Conservation (phyloP, 2,888 invertebrate species). For the Microchrysa polita region DNA sequence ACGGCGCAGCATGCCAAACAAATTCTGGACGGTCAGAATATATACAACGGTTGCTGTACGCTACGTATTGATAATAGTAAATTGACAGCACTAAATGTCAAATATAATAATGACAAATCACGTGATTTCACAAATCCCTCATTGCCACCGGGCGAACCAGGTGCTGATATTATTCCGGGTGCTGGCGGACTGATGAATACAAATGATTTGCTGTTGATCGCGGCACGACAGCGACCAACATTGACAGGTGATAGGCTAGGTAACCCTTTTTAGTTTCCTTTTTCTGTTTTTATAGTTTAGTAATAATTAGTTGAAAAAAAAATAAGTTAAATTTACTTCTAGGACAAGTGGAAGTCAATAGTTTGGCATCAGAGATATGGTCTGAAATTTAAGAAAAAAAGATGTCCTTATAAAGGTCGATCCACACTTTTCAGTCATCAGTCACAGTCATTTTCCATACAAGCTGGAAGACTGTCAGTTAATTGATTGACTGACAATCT, state of each 20-base stretch:
- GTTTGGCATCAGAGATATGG: no score
- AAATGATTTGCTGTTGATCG: constrained; percentile 67
- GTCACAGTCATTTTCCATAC: no score
- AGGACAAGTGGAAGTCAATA: no score
- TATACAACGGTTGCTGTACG: constrained; percentile 99
- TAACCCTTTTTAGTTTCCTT: constrained; percentile 57
- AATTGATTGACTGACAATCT: no score
- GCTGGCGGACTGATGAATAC: constrained; percentile 68
- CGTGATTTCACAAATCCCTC: constrained; percentile 99
- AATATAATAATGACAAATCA: constrained; percentile 99
- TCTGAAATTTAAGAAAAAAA: no score
- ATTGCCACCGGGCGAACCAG: constrained; percentile 91
- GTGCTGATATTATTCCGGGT: constrained; percentile 69
- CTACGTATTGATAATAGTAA: constrained; percentile 99
- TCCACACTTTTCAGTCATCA: no score
- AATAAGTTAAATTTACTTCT: no score
- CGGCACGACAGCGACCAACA: constrained; percentile 64
- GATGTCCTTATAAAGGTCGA: no score
- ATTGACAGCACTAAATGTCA: constrained; percentile 96
- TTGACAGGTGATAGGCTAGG: constrained; percentile 66
- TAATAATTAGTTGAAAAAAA: no score
- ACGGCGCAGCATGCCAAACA: constrained; percentile 97
- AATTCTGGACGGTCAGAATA: constrained; percentile 97
- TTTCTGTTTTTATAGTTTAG: constrained; percentile 52
- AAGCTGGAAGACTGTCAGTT: no score